Percentiles rank a stretch among this genome's conserved stretches.
phyloP scores from a whole-genome alignment of 2,888 invertebrate species.

The Thera britannica region DNA sequence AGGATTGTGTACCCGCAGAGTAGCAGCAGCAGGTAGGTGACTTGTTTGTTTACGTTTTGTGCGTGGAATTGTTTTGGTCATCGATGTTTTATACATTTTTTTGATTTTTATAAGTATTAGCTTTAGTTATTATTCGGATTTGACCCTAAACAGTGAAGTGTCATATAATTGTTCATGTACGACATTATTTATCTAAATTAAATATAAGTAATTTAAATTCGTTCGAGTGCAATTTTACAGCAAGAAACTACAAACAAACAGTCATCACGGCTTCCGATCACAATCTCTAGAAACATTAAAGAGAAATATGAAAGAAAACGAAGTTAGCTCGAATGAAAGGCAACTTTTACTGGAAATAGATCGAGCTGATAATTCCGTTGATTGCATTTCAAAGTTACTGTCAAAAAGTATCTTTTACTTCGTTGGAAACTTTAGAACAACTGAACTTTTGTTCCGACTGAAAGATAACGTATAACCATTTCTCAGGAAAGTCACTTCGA shows the following conservation, averaged over 20 bases:
- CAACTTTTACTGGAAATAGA: slow-evolving; percentile 31
- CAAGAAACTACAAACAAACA: not conserved
- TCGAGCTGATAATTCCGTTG: slow-evolving; percentile 36
- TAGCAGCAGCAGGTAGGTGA: slow-evolving; percentile 68
- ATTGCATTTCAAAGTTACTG: slow-evolving; percentile 38
- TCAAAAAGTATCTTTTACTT: slow-evolving; percentile 36
- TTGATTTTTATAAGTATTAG: no score
- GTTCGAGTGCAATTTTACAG: no score
- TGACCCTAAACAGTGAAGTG: no score
- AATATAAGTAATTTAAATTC: no score
- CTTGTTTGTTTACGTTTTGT: slow-evolving; percentile 25
- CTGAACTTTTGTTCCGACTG: slow-evolving; percentile 24
- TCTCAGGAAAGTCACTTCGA: not conserved
- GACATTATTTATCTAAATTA: no score
- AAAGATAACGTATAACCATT: slow-evolving; percentile 15
- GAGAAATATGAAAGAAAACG: slow-evolving; percentile 30
- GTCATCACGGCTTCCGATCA: slow-evolving; percentile 22
- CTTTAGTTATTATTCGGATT: no score
- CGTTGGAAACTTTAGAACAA: slow-evolving; percentile 29
- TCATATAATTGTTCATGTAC: no score
- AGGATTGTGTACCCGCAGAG: slow-evolving; percentile 65
- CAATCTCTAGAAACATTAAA: slow-evolving; percentile 24
- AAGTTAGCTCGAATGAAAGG: slow-evolving; percentile 18
- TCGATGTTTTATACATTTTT: not conserved
- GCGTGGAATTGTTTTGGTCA: slow-evolving; percentile 17